Conservation (phyloP, 2,797 vertebrate species). For the Leptatherina wallacei region DNA sequence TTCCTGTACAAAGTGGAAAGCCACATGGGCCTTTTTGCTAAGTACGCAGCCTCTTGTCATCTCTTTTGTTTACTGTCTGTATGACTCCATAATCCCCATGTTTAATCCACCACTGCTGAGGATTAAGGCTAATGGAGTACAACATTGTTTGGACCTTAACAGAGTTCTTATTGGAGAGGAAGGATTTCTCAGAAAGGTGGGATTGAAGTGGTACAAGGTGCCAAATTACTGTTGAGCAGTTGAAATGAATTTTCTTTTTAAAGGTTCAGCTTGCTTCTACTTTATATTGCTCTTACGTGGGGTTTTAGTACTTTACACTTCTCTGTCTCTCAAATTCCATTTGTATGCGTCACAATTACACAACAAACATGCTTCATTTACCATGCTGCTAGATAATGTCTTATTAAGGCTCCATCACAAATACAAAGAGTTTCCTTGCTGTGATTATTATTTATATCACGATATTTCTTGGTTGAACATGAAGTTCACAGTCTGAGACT, state of each 20-base stretch:
- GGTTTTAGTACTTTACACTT: background rate
- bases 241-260: background rate
- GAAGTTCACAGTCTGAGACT: background rate
- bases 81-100: slow-evolving; percentile 57
- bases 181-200: slow-evolving; percentile 11
- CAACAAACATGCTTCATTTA: background rate
- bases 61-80: slow-evolving; percentile 61
- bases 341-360: background rate
- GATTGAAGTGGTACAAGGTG: background rate
- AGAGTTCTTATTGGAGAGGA: slow-evolving; percentile 25
- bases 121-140: slow-evolving; percentile 58
- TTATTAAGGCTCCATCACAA: slow-evolving; percentile 13
- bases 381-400: background rate
- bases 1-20: slow-evolving; percentile 38
- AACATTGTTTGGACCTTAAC: slow-evolving; percentile 39
- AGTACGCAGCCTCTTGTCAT: slow-evolving; percentile 42
- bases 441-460: slow-evolving; percentile 17
- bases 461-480: slow-evolving; percentile 4
- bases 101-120: slow-evolving; percentile 59
- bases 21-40: slow-evolving; percentile 38
- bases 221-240: background rate
- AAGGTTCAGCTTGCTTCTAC: background rate
- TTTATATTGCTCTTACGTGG: background rate
- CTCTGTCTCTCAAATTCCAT: background rate
- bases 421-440: slow-evolving; percentile 1